A percentile compares a stretch with the other conserved stretches of the same genome.
Conservation (phyloP, 2,888 invertebrate species). For the Epicampocera succincta region DNA sequence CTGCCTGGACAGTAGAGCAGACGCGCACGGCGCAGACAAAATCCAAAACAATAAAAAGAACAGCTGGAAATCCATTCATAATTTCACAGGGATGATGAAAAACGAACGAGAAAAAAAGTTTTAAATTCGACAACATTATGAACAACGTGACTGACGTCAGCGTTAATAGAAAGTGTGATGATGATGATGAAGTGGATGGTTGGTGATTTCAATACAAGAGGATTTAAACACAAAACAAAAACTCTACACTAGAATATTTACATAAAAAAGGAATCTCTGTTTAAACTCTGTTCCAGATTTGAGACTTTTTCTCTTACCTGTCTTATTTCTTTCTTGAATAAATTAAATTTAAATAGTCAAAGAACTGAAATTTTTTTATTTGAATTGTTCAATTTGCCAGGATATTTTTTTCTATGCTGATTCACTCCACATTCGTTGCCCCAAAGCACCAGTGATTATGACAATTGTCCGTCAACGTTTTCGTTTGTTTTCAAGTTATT, state of each 20-base stretch:
- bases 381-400: background rate
- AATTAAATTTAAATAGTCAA: slow-evolving; percentile 6
- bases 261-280: slow-evolving; percentile 10
- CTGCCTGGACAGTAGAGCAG: background rate
- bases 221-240: background rate
- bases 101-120: background rate
- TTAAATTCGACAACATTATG: slow-evolving; percentile 8
- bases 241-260: slow-evolving; percentile 3
- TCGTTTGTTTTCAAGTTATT: background rate
- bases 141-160: slow-evolving; percentile 62
- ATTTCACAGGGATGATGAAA: slow-evolving; percentile 29
- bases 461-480: background rate
- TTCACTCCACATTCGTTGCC: too few relatives aligned
- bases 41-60: slow-evolving; percentile 12
- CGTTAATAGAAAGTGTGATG: slow-evolving; percentile 49
- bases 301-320: background rate
- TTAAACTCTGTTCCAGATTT: slow-evolving; percentile 38
- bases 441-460: too few relatives aligned
- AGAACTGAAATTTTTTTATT: background rate
- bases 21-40: slow-evolving; percentile 40
- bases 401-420: too few relatives aligned
- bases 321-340: slow-evolving; percentile 4
- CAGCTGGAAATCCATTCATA: slow-evolving; percentile 59
- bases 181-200: slow-evolving; percentile 42
- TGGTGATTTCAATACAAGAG: slow-evolving; percentile 44